phyloP scores from a whole-genome alignment of 1,140 invertebrate species.

The Diuraphis noxia region DNA sequence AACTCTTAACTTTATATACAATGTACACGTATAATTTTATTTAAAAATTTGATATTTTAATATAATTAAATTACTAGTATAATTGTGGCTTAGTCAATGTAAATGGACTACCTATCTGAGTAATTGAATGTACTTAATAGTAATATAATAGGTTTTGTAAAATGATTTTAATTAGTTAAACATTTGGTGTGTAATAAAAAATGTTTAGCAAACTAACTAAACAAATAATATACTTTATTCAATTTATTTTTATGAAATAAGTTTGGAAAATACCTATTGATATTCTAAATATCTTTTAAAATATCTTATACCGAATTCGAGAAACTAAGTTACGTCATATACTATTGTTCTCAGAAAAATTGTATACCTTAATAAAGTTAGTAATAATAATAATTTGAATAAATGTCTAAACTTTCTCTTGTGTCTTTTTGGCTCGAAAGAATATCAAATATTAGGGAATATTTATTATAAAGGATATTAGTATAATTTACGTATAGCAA shows the following conservation, averaged over 20 bases:
- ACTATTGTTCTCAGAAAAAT: background rate
- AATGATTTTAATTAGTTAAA: background rate
- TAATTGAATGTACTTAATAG: too few relatives aligned
- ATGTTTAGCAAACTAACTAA: background rate
- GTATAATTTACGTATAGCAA: background rate
- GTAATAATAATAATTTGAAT: background rate
- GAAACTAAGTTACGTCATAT: constrained; percentile 4
- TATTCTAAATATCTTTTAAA: background rate
- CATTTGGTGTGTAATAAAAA: background rate
- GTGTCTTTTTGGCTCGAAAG: background rate
- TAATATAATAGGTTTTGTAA: too few relatives aligned
- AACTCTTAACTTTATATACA: background rate
- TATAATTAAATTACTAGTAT: too few relatives aligned
- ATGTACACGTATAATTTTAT: too few relatives aligned
- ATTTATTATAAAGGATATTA: background rate
- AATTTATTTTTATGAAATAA: background rate
- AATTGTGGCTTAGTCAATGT: too few relatives aligned
- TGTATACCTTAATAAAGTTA: background rate
- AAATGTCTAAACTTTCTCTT: constrained; percentile 13
- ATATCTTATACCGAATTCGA: background rate
- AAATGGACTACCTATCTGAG: too few relatives aligned
- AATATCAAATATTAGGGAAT: background rate
- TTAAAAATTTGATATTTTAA: too few relatives aligned
- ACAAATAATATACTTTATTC: background rate
- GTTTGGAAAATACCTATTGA: background rate